phyloP scores from a whole-genome alignment of 1,140 invertebrate genomes.

The Paracyclopina nana region DNA sequence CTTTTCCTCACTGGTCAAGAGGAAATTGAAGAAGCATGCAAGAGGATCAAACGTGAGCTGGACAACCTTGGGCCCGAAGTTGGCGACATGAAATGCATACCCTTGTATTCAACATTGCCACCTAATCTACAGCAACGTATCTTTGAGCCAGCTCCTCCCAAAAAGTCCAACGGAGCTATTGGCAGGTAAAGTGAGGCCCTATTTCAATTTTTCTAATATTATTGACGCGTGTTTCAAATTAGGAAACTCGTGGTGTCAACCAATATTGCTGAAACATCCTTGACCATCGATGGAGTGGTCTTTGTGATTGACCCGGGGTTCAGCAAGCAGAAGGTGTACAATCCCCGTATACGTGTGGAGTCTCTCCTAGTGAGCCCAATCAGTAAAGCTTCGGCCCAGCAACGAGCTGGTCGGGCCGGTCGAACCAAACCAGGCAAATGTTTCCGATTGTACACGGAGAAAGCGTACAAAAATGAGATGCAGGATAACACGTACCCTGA shows the following conservation, averaged over 20 bases:
- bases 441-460: slow-evolving; percentile 95
- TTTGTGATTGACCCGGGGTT: slow-evolving; percentile 99
- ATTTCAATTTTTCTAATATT: slow-evolving; percentile 33
- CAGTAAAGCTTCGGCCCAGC: slow-evolving; percentile 97
- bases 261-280: slow-evolving; percentile 96
- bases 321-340: slow-evolving; percentile 97
- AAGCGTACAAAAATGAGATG: slow-evolving; percentile 97
- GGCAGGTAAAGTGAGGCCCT: too few species aligned
- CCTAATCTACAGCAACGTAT: slow-evolving; percentile 94
- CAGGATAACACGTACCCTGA: slow-evolving; percentile 99
- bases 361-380: slow-evolving; percentile 93
- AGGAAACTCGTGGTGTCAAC: slow-evolving; percentile 74
- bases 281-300: slow-evolving; percentile 99
- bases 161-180: slow-evolving; percentile 77
- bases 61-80: slow-evolving; percentile 90
- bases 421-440: slow-evolving; percentile 93
- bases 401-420: slow-evolving; percentile 88
- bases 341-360: slow-evolving; percentile 90
- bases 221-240: too few species aligned
- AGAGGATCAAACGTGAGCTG: slow-evolving; percentile 86
- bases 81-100: slow-evolving; percentile 94
- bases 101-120: slow-evolving; percentile 91
- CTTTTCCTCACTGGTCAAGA: slow-evolving; percentile 68
- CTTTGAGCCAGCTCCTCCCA: slow-evolving; percentile 84
- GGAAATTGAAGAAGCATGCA: slow-evolving; percentile 99